A percentile compares a stretch with the other conserved stretches of the same genome.
These are phyloP conservation scores for Sardinella longiceps DNA, from an alignment of 2,797 vertebrate species.

Conservation along the genomic window DNA sequence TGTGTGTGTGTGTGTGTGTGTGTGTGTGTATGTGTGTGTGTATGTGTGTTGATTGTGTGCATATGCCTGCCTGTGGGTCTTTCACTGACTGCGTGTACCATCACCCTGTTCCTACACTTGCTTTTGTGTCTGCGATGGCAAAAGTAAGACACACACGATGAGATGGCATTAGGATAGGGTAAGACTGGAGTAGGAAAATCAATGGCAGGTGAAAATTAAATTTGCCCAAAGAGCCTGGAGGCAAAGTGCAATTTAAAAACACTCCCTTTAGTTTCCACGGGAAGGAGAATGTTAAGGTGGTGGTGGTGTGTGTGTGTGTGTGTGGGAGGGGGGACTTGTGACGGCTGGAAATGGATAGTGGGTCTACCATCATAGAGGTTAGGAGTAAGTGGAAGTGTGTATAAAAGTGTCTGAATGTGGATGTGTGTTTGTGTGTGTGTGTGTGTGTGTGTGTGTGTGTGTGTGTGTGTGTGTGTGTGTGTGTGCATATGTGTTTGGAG, in stretches of 20 bases:
- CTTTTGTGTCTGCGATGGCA: neutral
- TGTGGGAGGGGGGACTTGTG: neutral
- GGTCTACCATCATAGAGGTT: neutral
- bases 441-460: slow-evolving; percentile 2
- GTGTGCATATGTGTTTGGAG: neutral
- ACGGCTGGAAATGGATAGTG: neutral
- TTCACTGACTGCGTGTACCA: neutral
- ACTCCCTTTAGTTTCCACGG: slow-evolving; percentile 83
- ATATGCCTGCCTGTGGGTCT: neutral
- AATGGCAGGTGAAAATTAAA: slow-evolving; percentile 95
- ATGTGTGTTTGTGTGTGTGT: neutral
- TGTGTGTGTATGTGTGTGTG: slow-evolving; percentile 6
- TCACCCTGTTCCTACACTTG: neutral
- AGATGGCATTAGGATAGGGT: slow-evolving; percentile 80
- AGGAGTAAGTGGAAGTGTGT: neutral
- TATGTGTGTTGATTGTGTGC: slow-evolving; percentile 22
- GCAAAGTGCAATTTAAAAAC: slow-evolving; percentile 93
- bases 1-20: neutral
- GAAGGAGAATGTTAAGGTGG: slow-evolving; percentile 41
- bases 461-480: neutral
- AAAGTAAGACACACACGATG: slow-evolving; percentile 66
- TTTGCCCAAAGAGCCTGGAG: slow-evolving; percentile 94
- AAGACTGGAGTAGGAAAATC: slow-evolving; percentile 80
- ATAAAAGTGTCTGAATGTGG: neutral
- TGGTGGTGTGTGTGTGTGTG: neutral